Base-by-base conservation (phyloP, 2,888 invertebrate species). In the Drosophila trichaetosa region DNA sequence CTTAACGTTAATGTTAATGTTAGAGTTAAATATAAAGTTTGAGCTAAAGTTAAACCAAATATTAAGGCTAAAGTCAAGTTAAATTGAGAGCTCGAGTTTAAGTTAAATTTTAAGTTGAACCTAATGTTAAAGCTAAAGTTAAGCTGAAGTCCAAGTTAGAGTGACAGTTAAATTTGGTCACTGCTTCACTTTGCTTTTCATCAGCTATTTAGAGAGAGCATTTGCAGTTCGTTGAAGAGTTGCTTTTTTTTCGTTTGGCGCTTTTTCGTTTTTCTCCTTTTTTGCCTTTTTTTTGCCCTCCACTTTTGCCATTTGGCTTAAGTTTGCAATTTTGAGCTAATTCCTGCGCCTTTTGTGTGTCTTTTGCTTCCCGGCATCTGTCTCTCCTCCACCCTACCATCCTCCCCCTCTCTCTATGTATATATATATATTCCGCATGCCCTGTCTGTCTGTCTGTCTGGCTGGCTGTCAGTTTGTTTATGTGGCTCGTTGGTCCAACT, bases 281-380 rank as follows among this genome's bases (percentile, higher is more conserved):
- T 16, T 49, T 51, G 40, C n/a, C 24, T 65, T 48, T 38, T 38
- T 53, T 48, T 42, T 59, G n/a, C 42, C 53, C 27, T 53, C 36
- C 58, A 27, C 51, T 57, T 68, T 63, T 63, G 38, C 56, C 68
- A 65, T 73, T 81, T 70, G 80, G 77, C 61, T 87, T 73, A 71
- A 80, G 83, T 78, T 88, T 73, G 88, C 85, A 85, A 89, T 87
- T 89, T 85, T 87, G 73, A 82, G 88, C 83, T 87, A 85, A 84
- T 89, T 82, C 89, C 83, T 77, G 74, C 38, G 80, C 74, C 77
- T 76, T 69, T 72, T 73, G 53, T 75, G 58, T 66, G 34, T 36
- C 29, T 38, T 46, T 31, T 38, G 27, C 56, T 63, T 29, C 33
- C 21, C 40, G 33, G 38, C 29, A n/a, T 16, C 31, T 33, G 18